Evolutionary conservation across 2,113 vertebrate species (phyloP).

Genomic region (Pterocles orientalis): DNA sequence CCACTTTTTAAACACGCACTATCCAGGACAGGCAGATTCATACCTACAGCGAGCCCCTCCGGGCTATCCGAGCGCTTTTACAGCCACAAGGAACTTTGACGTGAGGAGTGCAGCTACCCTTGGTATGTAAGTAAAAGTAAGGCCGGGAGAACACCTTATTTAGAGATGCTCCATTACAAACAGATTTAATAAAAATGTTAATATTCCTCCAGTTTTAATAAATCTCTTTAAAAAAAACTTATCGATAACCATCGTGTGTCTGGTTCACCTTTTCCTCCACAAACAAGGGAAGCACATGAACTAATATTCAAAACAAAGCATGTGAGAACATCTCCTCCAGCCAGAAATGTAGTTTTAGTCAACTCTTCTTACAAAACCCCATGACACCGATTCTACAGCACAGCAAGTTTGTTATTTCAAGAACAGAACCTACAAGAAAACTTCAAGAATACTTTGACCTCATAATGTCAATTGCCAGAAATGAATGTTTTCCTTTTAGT

Average conservation of each 20-base stretch:
- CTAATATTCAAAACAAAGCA: background rate
- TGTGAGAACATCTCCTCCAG: background rate
- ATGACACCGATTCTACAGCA: background rate
- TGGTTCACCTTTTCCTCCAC: background rate
- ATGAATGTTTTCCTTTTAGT: conserved; percentile 3
- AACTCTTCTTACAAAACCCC: background rate
- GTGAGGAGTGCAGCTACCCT: background rate
- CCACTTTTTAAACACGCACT: rapidly evolving
- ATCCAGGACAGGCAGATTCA: background rate
- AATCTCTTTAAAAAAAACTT: background rate
- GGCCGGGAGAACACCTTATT: background rate
- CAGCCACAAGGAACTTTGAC: background rate
- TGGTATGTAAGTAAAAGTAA: background rate
- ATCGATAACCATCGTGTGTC: background rate
- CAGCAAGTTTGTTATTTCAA: conserved; percentile 15
- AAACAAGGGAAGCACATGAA: background rate
- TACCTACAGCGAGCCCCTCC: background rate
- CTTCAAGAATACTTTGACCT: conserved; percentile 42
- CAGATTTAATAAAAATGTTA: background rate
- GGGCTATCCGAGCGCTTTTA: background rate
- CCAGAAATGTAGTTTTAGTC: background rate
- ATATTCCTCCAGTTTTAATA: background rate
- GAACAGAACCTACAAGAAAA: background rate
- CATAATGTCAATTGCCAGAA: conserved; percentile 50
- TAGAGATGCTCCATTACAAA: background rate